Evolutionary conservation across 2,797 vertebrate genomes (phyloP).

Genomic region (Columba guinea): DNA sequence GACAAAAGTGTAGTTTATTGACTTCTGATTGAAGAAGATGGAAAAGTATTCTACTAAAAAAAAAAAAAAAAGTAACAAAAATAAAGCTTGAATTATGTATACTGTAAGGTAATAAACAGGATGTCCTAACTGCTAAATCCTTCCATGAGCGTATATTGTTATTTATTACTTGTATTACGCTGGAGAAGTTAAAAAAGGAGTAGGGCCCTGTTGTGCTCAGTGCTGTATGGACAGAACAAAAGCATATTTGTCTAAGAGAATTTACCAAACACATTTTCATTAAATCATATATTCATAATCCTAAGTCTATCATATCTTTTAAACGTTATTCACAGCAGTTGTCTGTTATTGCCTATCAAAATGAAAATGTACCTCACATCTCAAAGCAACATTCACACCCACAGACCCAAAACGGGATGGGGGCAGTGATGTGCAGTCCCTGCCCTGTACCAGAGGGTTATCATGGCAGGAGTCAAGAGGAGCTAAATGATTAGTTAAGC

Average conservation of each 20-base stretch:
- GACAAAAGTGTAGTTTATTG: conserved; percentile 74
- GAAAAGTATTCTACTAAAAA: conserved; percentile 60
- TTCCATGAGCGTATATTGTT: conserved; percentile 37
- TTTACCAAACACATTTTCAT: conserved; percentile 17
- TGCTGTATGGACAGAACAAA: conserved; percentile 25
- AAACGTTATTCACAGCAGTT: neutral
- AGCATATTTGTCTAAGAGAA: conserved; percentile 11
- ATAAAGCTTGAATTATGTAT: conserved; percentile 65
- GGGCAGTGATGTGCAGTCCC: neutral
- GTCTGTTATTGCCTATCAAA: neutral
- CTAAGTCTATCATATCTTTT: neutral
- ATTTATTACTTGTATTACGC: conserved; percentile 44
- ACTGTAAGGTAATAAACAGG: conserved; percentile 62
- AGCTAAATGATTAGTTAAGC: neutral
- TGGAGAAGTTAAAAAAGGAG: neutral
- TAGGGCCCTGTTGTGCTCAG: neutral
- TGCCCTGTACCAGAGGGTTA: rapidly evolving
- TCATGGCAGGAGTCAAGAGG: neutral
- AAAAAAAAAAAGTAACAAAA: conserved; percentile 65
- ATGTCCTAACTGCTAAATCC: conserved; percentile 47
- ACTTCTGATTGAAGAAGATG: conserved; percentile 75
- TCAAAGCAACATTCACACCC: neutral
- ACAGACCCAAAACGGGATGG: neutral
- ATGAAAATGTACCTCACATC: neutral
- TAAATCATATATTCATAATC: neutral